These are phyloP conservation scores for Trididemnum clinides DNA, from an alignment of 23 tunicate species.

Conservation along the genomic window DNA sequence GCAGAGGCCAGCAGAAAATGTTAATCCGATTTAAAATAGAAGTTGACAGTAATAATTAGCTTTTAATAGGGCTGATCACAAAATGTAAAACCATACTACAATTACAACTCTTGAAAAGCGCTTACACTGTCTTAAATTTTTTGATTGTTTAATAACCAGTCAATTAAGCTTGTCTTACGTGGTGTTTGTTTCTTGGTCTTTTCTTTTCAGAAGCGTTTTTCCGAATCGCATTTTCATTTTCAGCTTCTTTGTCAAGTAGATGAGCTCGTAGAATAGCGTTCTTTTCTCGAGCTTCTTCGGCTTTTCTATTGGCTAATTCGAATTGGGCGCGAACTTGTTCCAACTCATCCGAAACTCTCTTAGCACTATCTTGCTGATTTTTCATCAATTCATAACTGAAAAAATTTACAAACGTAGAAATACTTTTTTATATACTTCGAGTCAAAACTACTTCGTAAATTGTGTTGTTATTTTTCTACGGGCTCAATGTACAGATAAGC, in stretches of 20 bases:
- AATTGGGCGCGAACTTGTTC: constrained; percentile 46
- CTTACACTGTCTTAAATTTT: too few relatives aligned
- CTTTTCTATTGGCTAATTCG: constrained; percentile 58
- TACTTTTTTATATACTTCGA: not conserved
- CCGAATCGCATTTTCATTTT: constrained; percentile 19
- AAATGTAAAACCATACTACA: too few relatives aligned
- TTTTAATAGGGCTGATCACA: too few relatives aligned
- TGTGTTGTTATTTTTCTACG: too few relatives aligned
- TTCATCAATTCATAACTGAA: constrained; percentile 38
- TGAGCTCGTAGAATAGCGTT: constrained; percentile 69
- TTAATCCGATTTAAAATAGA: too few relatives aligned
- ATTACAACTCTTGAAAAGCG: too few relatives aligned
- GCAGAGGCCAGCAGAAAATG: too few relatives aligned
- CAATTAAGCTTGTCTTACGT: too few relatives aligned
- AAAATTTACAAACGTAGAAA: not conserved
- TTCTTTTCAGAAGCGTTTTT: not conserved
- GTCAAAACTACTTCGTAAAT: too few relatives aligned
- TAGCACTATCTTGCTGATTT: constrained; percentile 15
- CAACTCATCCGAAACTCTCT: constrained; percentile 38
- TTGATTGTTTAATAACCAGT: too few relatives aligned
- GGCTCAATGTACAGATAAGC: too few relatives aligned
- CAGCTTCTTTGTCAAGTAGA: constrained; percentile 55
- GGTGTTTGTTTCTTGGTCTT: not conserved
- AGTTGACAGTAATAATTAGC: too few relatives aligned
- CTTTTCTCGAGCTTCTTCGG: constrained; percentile 65